Percentiles rank a stretch among this genome's conserved stretches.
These are phyloP conservation scores for Ganaspis brasiliensis DNA, from an alignment of 2,888 invertebrate genomes.

Conservation along the genomic window DNA sequence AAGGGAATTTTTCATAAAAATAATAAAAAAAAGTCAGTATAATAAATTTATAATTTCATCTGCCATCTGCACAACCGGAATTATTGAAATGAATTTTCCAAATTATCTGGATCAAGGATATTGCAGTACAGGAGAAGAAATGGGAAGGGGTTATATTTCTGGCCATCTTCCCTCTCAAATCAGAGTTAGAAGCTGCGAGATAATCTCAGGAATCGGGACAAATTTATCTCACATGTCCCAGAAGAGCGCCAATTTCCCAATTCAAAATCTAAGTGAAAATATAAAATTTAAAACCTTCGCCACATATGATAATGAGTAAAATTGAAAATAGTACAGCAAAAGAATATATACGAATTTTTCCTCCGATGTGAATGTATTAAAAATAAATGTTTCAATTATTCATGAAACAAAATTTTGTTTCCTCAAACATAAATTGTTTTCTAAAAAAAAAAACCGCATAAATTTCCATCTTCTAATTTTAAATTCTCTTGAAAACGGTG, in stretches of 20 bases:
- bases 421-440: not conserved
- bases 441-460: not conserved
- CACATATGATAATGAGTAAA: not conserved
- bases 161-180: slow-evolving; percentile 16
- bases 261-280: slow-evolving; percentile 10
- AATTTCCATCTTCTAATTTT: not conserved
- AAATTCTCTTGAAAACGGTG: not conserved
- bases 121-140: not conserved
- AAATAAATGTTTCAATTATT: slow-evolving; percentile 9
- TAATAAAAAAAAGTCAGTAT: no score
- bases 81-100: not conserved
- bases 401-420: not conserved
- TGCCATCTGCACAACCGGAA: not conserved
- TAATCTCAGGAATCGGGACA: slow-evolving; percentile 15
- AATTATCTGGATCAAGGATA: slow-evolving; percentile 4
- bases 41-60: no score
- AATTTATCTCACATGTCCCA: slow-evolving; percentile 7
- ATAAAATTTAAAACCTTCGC: slow-evolving; percentile 4
- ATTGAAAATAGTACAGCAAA: not conserved
- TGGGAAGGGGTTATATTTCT: not conserved
- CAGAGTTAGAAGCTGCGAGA: slow-evolving; percentile 4
- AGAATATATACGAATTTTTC: not conserved
- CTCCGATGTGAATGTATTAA: not conserved
- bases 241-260: slow-evolving; percentile 16
- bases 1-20: no score